phyloP scores from a whole-genome alignment of 2,888 invertebrate genomes.

The Philhelius pedissequus region DNA sequence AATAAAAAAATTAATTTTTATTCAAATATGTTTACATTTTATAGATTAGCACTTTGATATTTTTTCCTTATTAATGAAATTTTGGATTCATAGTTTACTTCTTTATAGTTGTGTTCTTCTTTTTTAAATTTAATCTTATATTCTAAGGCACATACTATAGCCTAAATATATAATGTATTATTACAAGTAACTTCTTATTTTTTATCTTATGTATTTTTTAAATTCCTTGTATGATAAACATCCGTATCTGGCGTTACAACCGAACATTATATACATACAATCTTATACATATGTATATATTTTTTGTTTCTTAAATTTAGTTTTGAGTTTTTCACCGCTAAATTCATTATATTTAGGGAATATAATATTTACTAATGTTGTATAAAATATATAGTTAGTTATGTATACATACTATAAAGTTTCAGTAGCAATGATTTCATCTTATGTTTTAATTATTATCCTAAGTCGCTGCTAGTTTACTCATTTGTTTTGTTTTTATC shows the following conservation, averaged over 20 bases:
- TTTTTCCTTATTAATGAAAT: background rate
- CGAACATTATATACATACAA: constrained; percentile 15
- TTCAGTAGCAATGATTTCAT: constrained; percentile 25
- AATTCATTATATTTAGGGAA: constrained; percentile 24
- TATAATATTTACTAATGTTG: constrained; percentile 24
- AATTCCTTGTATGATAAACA: constrained; percentile 30
- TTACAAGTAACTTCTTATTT: background rate
- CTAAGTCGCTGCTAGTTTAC: constrained; percentile 47
- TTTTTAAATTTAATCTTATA: constrained; percentile 20
- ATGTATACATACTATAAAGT: constrained; percentile 15
- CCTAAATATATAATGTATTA: background rate
- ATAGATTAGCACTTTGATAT: background rate
- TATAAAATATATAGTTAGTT: constrained; percentile 24
- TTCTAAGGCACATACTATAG: constrained; percentile 58
- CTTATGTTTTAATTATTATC: constrained; percentile 49
- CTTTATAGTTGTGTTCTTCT: background rate
- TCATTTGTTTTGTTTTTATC: background rate
- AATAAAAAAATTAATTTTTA: background rate
- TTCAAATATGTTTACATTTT: background rate
- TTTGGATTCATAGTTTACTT: background rate
- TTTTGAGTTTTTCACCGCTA: constrained; percentile 2
- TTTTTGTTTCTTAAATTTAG: background rate
- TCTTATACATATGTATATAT: background rate
- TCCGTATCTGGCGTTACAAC: constrained; percentile 19
- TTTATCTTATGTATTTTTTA: background rate